Conservation (phyloP, 2,797 vertebrate genomes). For the Onychomys torridus region DNA sequence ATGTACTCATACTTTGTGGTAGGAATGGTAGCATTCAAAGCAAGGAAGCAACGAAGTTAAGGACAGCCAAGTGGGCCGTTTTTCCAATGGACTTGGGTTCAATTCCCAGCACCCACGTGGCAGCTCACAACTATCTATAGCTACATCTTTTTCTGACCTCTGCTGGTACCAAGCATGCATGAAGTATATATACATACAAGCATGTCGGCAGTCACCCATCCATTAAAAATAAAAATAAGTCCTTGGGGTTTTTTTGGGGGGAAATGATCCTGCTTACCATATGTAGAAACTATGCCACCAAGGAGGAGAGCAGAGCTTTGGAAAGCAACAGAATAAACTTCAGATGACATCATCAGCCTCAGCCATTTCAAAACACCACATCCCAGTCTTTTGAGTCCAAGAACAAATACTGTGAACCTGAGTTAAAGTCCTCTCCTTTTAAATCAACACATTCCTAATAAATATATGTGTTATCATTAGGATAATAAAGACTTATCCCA, state of each 20-base stretch:
- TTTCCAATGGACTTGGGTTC: no score
- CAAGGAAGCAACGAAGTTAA: neutral
- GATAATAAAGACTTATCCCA: neutral
- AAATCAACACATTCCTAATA: constrained; percentile 41
- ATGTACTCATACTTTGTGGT: neutral
- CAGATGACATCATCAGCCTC: neutral
- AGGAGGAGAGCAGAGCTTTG: neutral
- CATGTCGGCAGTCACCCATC: neutral
- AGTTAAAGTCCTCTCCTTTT: constrained; percentile 40
- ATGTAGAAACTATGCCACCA: neutral
- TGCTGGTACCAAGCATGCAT: neutral
- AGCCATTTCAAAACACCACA: neutral
- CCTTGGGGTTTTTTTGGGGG: neutral
- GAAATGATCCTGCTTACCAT: neutral
- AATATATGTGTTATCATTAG: neutral
- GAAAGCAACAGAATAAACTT: neutral
- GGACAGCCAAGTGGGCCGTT: neutral
- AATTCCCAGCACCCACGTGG: no score
- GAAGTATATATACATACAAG: neutral
- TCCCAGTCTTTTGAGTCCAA: neutral
- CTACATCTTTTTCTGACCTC: neutral
- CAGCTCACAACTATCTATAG: neutral
- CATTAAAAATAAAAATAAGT: neutral
- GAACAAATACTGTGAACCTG: neutral
- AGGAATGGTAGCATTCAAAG: neutral